These are phyloP conservation scores for Philaethria dido DNA, from an alignment of 2,888 invertebrate species.

Conservation along the genomic window DNA sequence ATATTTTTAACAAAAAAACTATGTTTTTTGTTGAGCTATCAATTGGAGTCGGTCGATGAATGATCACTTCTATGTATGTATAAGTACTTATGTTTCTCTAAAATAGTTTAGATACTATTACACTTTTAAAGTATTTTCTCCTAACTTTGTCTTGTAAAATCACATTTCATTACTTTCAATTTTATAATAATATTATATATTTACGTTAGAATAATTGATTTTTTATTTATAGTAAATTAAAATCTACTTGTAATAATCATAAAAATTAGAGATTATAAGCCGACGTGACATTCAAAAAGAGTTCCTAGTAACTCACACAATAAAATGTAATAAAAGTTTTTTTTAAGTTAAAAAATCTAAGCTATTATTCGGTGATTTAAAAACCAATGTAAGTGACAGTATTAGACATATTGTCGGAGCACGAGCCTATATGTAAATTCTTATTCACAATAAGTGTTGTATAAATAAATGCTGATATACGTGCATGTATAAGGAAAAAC, in stretches of 20 bases:
- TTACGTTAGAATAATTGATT: too few species aligned
- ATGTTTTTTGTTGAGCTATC: conserved; percentile 16
- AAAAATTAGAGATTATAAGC: too few species aligned
- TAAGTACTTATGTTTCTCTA: neutral
- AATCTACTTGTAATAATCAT: too few species aligned
- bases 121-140: neutral
- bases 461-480: neutral
- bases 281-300: too few species aligned
- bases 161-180: too few species aligned
- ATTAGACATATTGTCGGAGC: neutral
- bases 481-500: neutral
- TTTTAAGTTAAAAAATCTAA: too few species aligned
- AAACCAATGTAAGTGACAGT: neutral
- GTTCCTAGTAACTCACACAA: too few species aligned
- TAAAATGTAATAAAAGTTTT: too few species aligned
- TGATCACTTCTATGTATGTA: neutral
- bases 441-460: neutral
- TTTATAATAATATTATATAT: too few species aligned
- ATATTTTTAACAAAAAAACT: conserved; percentile 46
- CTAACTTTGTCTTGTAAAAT: neutral
- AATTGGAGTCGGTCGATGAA: neutral
- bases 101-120: neutral
- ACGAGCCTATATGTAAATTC: neutral
- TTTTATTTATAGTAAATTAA: too few species aligned
- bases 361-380: neutral